Conservation (phyloP, 2,797 vertebrate genomes). For the Sciurus carolinensis region DNA sequence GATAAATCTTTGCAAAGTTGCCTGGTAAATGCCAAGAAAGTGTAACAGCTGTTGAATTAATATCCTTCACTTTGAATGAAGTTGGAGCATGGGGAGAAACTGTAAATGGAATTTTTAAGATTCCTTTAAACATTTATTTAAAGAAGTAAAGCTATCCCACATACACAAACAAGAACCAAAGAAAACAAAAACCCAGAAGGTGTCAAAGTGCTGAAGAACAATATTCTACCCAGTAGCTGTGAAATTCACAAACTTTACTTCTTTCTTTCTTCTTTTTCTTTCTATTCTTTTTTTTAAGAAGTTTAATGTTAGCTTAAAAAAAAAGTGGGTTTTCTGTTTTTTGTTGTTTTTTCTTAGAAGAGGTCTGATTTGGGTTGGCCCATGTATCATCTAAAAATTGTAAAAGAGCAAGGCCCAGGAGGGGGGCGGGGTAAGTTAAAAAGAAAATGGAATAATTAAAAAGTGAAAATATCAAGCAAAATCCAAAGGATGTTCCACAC, state of each 20-base stretch:
- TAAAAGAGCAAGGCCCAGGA: neutral
- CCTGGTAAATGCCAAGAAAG: constrained; percentile 89
- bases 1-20: constrained; percentile 86
- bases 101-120: constrained; percentile 82
- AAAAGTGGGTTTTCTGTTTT: neutral
- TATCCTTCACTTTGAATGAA: constrained; percentile 83
- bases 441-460: constrained; percentile 47
- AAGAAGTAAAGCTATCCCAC: constrained; percentile 8
- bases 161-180: neutral
- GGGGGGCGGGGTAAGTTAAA: too few species aligned
- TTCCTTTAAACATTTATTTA: neutral
- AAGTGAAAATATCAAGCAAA: constrained; percentile 48
- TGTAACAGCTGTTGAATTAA: constrained; percentile 81
- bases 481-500: neutral
- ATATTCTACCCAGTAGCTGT: neutral
- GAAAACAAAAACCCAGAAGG: neutral
- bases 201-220: neutral
- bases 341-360: neutral
- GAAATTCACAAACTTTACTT: neutral
- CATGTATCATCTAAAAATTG: constrained; percentile 9
- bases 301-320: neutral
- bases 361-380: neutral
- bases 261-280: too few species aligned
- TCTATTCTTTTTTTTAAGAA: neutral
- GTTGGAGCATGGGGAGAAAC: constrained; percentile 87